Evolutionary conservation across 2,113 vertebrate genomes (phyloP), one percentile per base, ranked within the genome.

Genomic region (Peromyscus californicus): DNA sequence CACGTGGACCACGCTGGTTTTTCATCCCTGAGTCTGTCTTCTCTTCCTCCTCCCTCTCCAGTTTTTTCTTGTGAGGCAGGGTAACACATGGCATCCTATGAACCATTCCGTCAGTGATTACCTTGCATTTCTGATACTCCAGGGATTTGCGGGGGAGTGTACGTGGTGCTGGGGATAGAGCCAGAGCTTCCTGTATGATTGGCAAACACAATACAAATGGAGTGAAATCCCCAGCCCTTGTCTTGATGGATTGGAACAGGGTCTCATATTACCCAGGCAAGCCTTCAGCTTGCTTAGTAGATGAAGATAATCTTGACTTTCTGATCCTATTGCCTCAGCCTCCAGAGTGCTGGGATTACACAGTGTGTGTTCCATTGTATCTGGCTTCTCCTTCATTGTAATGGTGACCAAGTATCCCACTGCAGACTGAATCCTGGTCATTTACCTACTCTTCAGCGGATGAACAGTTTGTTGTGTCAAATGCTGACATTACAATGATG

Each of bases 1-100:
- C 54, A 7, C 36, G 17, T n/a, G 0, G 10, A 3, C 19, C 15
- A 21, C 24, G 0, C 70, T 26, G 11, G 6, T 21, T 6, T 5
- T 17, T 12, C 36, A 21, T 21, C 24, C 22, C 19, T 33, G 9
- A 39, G 29, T 42, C 42, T 7, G 13, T 45, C 54, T 75, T n/a
- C 51, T 86, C 24, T 12, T 57, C 85, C n/a, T 61, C 22, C 33
- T 22, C 2, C 1, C 0, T 17, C 61, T 86, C 83, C 7, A 61
- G 8, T 15, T 84, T 59, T 12, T 63, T 42, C 39, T 63, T 29
- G 57, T 63, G 24, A 45, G n/a, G n/a, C 26, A 31, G 24, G 16
- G 24, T 65, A 10, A 9, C 83, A 31, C 2, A 17, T 45, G 5
- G 59, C 39, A 59, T 33, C 39, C 31, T 2, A 6, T 9, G 63